Evolutionary conservation across 2,797 vertebrate species (phyloP), one percentile per base, ranked within the genome.

Genomic region (Anas capensis): DNA sequence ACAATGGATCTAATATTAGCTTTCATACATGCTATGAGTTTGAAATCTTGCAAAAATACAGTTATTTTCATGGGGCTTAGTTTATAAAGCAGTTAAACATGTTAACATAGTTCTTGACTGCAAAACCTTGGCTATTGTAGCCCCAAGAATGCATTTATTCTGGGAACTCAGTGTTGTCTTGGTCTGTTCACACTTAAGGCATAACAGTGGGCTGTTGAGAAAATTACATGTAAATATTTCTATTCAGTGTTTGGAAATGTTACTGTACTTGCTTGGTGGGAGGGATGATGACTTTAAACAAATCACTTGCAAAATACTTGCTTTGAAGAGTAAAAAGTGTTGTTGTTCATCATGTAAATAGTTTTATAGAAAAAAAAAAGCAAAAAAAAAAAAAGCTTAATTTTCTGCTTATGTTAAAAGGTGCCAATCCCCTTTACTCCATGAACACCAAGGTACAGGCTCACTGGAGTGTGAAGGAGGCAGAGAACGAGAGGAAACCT

Each of bases 381-480:
- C 42, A 51, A 31, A 40, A 51, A 46, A 49, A 34, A 0, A 86
- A 42, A 54, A 29, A 38, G 14, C 38, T 40, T 64, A 73, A 57
- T 87, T 91, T 93, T 95, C 24, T 96, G 24, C 72, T 96, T 94
- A 34, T 2, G 2, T 97, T 95, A 54, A 70, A 95, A 99, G 99
- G 94, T 99, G 99, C 95, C 99, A 98, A 34, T 99, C 99, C 44
- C 99, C 99, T 34, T 97, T 99, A 46, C 98, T 99, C 54, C 99
- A 99, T 2, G 99, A 99, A 93, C 98, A 97, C 82, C 97, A 98
- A 78, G 98, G 98, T 91, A 97, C 98, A 17, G 97, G 98, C 92
- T 95, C 98, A 9, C 97, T 98, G 82, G 99, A 99, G 7, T 98
- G 98, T 60, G 99, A 99, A 66, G 97, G 98, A 81, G 95, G 98